Base-by-base conservation (phyloP, 1,140 invertebrate genomes). In the Platyscapa corneri region DNA sequence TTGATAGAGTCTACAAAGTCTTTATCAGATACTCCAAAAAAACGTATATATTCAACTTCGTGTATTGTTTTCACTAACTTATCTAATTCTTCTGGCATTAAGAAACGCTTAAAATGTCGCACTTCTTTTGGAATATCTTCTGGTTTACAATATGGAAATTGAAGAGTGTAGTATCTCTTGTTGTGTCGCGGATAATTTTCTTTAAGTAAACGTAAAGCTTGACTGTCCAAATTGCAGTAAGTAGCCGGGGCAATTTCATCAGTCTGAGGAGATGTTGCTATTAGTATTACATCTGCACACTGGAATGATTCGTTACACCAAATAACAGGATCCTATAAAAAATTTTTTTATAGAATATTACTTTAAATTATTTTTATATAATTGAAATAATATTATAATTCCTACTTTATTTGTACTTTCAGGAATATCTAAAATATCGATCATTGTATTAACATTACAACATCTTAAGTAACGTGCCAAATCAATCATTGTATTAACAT, bases 251-350 rank as follows among this genome's bases (percentile, higher is more conserved):
- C 83, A 6, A 87, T 85, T 10, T 77, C 65, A 32, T 90, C 88
- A 30, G 46, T 87, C 12, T 86, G 80, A 1, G 88, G 83, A 10
- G 92, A 93, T 16, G 92, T 88, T 23, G 88, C 91, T 39, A 93
- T 87, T 14, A 93, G 84, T 83, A 93, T 87, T 37, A 91, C 86
- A 34, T 93, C 89, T 3, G 91, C 90, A 0, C 53, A 87, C 7
- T 89, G 77, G 83, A 93, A 92, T 84, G 92, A 91, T n/a, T 89
- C 88, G 34, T 91, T 91, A 78, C 91, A 93, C 92, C 93, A 93
- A 16, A 89, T 42, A 20, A 88, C 86, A 3, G 91, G 90, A 88
- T 92, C 91, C 92, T 93, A 34, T 72, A 88, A 88, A 84, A 87
- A n/a, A 83, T 37, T 86, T 65, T 80, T 60, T 34, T 49, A 32